A percentile compares a stretch with the other conserved stretches of the same genome.
These are phyloP conservation scores for Poeciliopsis infans DNA, from an alignment of 2,797 vertebrate genomes.

Conservation along the genomic window DNA sequence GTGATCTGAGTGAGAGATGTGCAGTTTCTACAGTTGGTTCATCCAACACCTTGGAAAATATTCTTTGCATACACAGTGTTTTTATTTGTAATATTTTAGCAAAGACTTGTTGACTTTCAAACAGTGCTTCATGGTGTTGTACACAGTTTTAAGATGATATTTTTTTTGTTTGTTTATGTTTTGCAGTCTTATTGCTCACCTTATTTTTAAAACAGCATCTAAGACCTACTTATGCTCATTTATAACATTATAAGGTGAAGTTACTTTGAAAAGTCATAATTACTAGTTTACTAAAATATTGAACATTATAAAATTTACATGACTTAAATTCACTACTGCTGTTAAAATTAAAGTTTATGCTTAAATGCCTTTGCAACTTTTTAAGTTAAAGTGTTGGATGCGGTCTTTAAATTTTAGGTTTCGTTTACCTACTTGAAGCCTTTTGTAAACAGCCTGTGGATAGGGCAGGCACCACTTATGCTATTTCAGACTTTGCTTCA, in stretches of 20 bases:
- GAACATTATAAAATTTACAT: background rate
- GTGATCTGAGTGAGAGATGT: background rate
- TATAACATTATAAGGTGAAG: background rate
- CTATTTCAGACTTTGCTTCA: constrained; percentile 2
- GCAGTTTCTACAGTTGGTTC: background rate
- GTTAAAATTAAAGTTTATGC: background rate
- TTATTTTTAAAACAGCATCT: background rate
- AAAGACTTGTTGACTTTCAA: background rate
- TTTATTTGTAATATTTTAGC: background rate
- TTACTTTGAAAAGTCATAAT: background rate
- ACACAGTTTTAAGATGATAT: background rate
- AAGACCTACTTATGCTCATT: background rate
- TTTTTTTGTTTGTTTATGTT: background rate
- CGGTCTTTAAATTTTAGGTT: background rate
- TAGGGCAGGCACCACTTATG: constrained; percentile 71
- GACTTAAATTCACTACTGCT: background rate
- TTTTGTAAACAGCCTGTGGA: constrained; percentile 49
- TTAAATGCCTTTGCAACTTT: background rate
- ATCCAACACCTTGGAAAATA: background rate
- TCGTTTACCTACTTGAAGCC: background rate
- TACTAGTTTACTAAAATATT: background rate
- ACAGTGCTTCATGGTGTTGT: background rate
- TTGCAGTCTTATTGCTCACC: background rate
- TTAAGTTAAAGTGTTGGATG: background rate
- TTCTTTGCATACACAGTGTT: background rate